phyloP scores from a whole-genome alignment of 2,797 vertebrate genomes.

The Knipowitschia caucasica region DNA sequence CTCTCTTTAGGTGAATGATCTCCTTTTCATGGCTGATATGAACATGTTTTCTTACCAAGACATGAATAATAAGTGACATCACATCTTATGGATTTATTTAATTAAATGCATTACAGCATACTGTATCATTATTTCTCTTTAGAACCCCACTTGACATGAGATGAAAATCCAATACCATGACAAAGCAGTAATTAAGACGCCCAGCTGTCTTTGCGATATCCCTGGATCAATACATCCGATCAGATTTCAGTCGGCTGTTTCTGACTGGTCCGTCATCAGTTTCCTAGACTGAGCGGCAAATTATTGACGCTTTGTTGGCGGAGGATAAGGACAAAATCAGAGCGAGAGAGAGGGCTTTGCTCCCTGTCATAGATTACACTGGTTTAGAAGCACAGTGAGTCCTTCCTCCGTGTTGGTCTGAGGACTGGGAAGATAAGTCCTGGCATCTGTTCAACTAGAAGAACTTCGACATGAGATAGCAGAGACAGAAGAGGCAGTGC shows the following conservation, averaged over 20 bases:
- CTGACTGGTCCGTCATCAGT: slow-evolving; percentile 48
- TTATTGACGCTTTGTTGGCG: slow-evolving; percentile 46
- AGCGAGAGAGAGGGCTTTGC: slow-evolving; percentile 16
- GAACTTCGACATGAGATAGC: slow-evolving; percentile 31
- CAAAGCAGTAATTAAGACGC: slow-evolving; percentile 49
- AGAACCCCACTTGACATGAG: slow-evolving; percentile 32
- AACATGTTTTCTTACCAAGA: no score
- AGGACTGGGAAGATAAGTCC: slow-evolving; percentile 30
- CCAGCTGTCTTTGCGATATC: slow-evolving; percentile 42
- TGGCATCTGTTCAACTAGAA: slow-evolving; percentile 16
- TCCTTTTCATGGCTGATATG: not conserved
- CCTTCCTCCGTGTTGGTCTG: slow-evolving; percentile 12
- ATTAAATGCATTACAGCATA: not conserved
- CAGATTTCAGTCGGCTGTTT: slow-evolving; percentile 49
- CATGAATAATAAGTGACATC: not conserved
- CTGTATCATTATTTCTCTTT: slow-evolving; percentile 5
- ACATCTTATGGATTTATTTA: slow-evolving; percentile 1
- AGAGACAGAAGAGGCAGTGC: slow-evolving; percentile 38
- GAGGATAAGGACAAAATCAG: slow-evolving; percentile 22
- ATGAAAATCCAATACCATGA: slow-evolving; percentile 33
- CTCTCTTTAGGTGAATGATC: no score
- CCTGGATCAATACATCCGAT: slow-evolving; percentile 50
- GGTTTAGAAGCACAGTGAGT: slow-evolving; percentile 18
- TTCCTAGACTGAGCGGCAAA: slow-evolving; percentile 23
- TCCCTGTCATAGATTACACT: slow-evolving; percentile 16